Evolutionary conservation across 2,888 invertebrate genomes (phyloP).

Genomic region (Melinopterus prodromus): DNA sequence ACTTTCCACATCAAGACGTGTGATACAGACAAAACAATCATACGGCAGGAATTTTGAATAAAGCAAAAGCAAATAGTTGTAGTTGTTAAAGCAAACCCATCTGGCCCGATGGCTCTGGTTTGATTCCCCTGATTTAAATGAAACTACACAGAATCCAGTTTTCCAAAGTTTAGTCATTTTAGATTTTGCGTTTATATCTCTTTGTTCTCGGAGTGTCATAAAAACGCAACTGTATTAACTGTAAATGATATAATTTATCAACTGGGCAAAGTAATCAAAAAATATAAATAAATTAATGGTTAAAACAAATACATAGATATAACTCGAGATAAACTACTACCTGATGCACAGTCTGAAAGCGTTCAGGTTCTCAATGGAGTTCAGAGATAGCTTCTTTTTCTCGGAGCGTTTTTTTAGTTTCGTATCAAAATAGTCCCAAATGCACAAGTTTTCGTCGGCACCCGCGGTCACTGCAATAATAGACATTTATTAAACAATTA

Average conservation of each 20-base stretch:
- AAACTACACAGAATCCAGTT: too few relatives aligned
- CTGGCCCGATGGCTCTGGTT: too few relatives aligned
- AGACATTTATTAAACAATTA: constrained; percentile 36
- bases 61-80: too few relatives aligned
- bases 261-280: neutral
- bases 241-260: neutral
- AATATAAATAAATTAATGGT: neutral
- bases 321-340: neutral
- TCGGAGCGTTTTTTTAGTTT: neutral
- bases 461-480: constrained; percentile 56
- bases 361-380: neutral
- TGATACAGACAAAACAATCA: too few relatives aligned
- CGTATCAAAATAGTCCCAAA: constrained; percentile 58
- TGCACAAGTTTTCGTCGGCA: constrained; percentile 58
- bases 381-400: neutral
- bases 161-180: too few relatives aligned
- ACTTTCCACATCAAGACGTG: too few relatives aligned
- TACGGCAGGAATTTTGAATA: too few relatives aligned
- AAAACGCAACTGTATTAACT: neutral
- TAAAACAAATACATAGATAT: neutral
- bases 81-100: too few relatives aligned
- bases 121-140: too few relatives aligned
- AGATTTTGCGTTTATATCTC: too few relatives aligned
- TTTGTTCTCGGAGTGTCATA: neutral
- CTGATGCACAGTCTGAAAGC: neutral